Evolutionary conservation across 2,113 vertebrate species (phyloP).

Genomic region (Noturus placidus): DNA sequence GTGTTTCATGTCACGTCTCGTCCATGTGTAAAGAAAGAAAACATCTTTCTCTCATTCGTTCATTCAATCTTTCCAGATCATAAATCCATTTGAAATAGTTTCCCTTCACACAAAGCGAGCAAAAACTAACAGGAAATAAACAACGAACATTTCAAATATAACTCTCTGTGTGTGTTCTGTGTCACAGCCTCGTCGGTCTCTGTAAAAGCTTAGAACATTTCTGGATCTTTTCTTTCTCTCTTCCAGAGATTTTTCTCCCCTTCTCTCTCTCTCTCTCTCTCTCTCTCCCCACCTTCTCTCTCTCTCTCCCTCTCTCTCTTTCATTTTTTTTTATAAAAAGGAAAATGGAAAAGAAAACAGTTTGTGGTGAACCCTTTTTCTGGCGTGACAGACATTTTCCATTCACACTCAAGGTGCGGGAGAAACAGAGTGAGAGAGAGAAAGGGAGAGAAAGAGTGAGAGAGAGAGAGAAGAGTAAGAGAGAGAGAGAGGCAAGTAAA

Average conservation of each 20-base stretch:
- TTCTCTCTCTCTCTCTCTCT: background rate
- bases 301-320: too few relatives aligned
- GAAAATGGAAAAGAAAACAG: constrained; percentile 40
- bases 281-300: background rate
- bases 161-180: background rate
- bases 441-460: constrained; percentile 25
- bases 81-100: background rate
- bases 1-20: background rate
- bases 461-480: constrained; percentile 14
- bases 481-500: constrained; percentile 10
- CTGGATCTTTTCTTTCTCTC: constrained; percentile 5
- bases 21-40: background rate
- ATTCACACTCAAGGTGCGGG: constrained; percentile 38
- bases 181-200: background rate
- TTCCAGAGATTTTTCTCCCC: background rate
- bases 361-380: constrained; percentile 40
- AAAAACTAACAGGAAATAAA: background rate
- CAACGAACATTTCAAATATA: background rate
- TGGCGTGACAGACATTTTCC: constrained; percentile 50
- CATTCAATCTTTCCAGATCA: background rate
- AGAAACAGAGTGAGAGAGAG: constrained; percentile 23
- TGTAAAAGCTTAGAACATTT: background rate
- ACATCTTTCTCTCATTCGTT: background rate
- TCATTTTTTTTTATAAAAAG: constrained; percentile 1
- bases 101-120: background rate